Evolutionary conservation across 2,888 invertebrate species (phyloP), one percentile per base, ranked within the genome.

Genomic region (Leptinotarsa haldemani): DNA sequence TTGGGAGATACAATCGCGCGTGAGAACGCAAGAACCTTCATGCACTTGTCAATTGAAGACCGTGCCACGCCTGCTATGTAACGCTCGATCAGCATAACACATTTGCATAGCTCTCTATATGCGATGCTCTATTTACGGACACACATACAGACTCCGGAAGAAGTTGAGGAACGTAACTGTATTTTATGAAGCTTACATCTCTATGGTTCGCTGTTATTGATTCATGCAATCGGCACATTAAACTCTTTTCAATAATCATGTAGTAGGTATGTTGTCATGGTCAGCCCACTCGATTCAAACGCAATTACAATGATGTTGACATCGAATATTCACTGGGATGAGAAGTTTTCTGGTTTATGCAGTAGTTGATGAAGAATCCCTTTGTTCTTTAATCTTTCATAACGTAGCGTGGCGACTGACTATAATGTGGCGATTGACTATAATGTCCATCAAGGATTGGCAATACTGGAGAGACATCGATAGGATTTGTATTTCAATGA

Each of bases 41-140:
- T 78, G 77, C 79, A 79, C 79, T 79, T 79, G 79, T 79, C 79
- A 78, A 75, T 72, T 69, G 69, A 77, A 78, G 69, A 78, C 73
- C 74, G 68, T 73, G 78, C 78, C 76, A 78, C 78, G 78, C 78
- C 78, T 77, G 71, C 72, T 69, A 47, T 69, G 70, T 73, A 69
- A 66, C 69, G 66, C 65, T 64, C 70, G 70, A 70, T 70, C 70
- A 50, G 52, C 70, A 70, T 64, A 61, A 53, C 70, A 52, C 70
- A 70, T 64, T 70, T 70, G 70, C 70, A 70, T 70, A 65, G 50
- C n/a, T 46, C 52, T 65, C 56, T 53, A 65, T 64, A 50, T 53
- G 22, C 50, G 63, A 40, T 70, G 70, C 70, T 70, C 64, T 64
- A 70, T 70, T 70, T 70, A 70, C 63, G 53, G 70, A 70, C 70